Evolutionary conservation across 2,113 vertebrate species (phyloP), one percentile per base, ranked within the genome.

Genomic region (Taxidea taxus): DNA sequence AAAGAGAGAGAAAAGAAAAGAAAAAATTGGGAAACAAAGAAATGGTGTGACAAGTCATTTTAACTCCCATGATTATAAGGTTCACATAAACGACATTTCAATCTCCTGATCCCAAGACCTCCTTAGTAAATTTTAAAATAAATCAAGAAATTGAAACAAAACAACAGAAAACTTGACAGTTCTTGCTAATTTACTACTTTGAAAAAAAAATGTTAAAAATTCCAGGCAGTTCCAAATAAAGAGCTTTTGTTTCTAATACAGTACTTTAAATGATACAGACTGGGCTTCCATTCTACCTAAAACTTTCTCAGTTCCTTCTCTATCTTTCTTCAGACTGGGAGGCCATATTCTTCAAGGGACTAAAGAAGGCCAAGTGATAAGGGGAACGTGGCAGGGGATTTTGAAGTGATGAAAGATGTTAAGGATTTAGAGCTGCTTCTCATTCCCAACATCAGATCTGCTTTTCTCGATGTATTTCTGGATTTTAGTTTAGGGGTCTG

Each of bases 381-480:
- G 90, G 75, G 54, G 78, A 87, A 31, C 16, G 0, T 95, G 7
- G n/a, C 68, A 87, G 87, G 64, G 34, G 94, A 84, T 96, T 97
- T 97, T 97, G 94, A 97, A 97, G 37, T 95, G 72, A 96, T 74
- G 42, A 47, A 34, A 96, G 85, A 97, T 97, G 85, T 94, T 94
- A 87, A 97, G 47, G 75, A 94, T 91, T 97, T 93, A 92, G 87
- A 77, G n/a, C 62, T 34, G 9, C 87, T 80, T 86, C 97, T 92
- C 97, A 90, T 96, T 97, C 75, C 80, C 62, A 39, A 68, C 96
- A 88, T 97, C 87, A 81, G 75, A 94, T 62, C 93, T 96, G 47
- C 68, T 42, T 92, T 90, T 97, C 95, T 97, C 95, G 91, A 97
- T 97, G 85, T 96, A 96, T 98, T 96, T 97, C 85, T 88, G 97